Percentiles rank a stretch among this genome's conserved stretches.
Conservation (phyloP, 2,113 vertebrate genomes). For the Eurypyga helias region DNA sequence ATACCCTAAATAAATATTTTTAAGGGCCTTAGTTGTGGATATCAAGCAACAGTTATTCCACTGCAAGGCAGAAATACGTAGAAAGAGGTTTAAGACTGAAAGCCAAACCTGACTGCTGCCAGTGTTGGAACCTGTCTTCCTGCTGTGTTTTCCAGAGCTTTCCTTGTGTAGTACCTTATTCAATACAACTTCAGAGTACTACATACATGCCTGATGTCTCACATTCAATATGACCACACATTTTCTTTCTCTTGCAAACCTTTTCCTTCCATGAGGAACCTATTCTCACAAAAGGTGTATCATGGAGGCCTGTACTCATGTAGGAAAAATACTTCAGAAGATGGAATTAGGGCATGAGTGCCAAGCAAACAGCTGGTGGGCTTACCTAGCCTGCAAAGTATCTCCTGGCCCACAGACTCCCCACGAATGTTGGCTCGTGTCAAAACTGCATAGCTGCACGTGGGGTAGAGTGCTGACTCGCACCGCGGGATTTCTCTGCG, state of each 20-base stretch:
- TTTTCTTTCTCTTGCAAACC: neutral
- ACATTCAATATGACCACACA: neutral
- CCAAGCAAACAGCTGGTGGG: neutral
- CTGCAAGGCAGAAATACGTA: neutral
- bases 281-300: neutral
- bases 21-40: neutral
- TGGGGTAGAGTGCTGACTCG: conserved; percentile 44
- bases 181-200: neutral
- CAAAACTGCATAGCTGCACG: neutral
- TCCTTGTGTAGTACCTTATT: neutral
- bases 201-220: neutral
- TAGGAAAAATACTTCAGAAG: neutral
- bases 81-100: neutral
- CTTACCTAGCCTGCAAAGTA: neutral
- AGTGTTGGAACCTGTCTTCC: neutral
- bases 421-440: neutral
- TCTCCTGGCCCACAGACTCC: neutral
- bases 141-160: neutral
- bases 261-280: neutral
- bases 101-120: neutral
- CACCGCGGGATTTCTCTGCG: neutral
- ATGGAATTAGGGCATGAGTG: neutral
- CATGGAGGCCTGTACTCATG: neutral
- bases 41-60: neutral
- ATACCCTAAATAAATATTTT: neutral